Conservation (phyloP, 2,113 vertebrate species). For the Sciurus niger region DNA sequence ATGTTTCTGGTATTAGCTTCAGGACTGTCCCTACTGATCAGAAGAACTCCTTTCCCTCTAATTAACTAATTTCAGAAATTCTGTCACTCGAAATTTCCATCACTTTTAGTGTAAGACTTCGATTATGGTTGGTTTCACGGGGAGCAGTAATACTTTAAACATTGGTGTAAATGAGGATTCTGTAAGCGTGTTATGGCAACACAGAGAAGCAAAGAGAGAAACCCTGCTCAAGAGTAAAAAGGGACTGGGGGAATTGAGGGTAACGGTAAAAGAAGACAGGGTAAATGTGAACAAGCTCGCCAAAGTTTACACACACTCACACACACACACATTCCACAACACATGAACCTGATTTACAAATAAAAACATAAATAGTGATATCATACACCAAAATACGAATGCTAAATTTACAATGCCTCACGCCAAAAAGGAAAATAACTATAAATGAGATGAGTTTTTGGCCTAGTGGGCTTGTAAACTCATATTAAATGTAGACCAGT, state of each 20-base stretch:
- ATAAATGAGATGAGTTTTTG: not conserved
- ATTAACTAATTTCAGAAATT: slow-evolving; percentile 42
- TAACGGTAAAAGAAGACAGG: not conserved
- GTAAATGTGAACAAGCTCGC: not conserved
- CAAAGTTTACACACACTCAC: not conserved
- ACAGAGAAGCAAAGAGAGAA: not conserved
- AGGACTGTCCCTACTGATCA: not conserved
- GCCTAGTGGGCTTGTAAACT: not conserved
- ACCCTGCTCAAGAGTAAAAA: not conserved
- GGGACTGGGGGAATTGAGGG: not conserved
- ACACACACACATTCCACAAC: not conserved
- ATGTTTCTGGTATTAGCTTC: not conserved
- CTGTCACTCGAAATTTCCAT: slow-evolving; percentile 44
- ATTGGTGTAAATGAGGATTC: not conserved
- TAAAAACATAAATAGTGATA: not conserved
- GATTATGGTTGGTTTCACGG: not conserved
- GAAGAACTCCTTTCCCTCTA: not conserved
- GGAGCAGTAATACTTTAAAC: not conserved
- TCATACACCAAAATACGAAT: not conserved
- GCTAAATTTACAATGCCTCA: not conserved
- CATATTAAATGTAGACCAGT: not conserved
- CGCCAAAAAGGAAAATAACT: not conserved
- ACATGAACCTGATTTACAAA: not conserved
- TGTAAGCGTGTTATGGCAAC: not conserved
- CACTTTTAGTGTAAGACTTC: not conserved